phyloP scores from a whole-genome alignment of 1,140 invertebrate species.

The Tetragnatha versicolor region DNA sequence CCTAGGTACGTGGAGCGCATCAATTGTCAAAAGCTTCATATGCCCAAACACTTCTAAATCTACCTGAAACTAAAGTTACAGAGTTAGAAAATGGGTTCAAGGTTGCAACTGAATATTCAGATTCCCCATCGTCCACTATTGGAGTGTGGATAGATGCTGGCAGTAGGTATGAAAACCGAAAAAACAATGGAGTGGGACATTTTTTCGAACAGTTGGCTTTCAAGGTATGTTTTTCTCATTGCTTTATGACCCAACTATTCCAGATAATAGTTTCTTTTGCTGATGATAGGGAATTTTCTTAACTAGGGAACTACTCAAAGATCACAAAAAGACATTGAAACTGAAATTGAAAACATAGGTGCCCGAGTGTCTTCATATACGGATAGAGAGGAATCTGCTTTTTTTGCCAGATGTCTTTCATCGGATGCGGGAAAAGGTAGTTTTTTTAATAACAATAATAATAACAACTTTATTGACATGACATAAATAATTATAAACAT shows the following conservation, averaged over 20 bases:
- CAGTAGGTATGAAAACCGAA: slow-evolving; percentile 91
- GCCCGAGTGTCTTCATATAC: slow-evolving; percentile 99
- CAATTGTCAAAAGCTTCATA: slow-evolving; percentile 18
- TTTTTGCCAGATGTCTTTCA: slow-evolving; percentile 98
- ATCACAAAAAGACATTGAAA: slow-evolving; percentile 91
- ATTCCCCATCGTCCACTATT: slow-evolving; percentile 93
- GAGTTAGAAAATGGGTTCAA: slow-evolving; percentile 88
- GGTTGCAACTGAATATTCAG: slow-evolving; percentile 94
- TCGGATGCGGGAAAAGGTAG: slow-evolving; percentile 75
- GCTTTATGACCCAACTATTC: slow-evolving; percentile 60
- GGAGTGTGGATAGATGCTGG: slow-evolving; percentile 99
- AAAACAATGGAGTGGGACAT: slow-evolving; percentile 99
- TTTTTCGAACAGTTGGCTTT: slow-evolving; percentile 99
- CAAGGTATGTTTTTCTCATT: slow-evolving; percentile 71
- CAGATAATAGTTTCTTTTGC: background rate
- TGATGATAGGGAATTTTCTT: background rate
- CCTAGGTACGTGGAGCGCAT: slow-evolving; percentile 12
- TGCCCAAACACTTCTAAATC: slow-evolving; percentile 71
- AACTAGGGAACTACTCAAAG: slow-evolving; percentile 84
- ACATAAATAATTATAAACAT: too few relatives aligned
- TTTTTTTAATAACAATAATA: too few relatives aligned
- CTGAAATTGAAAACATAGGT: slow-evolving; percentile 99
- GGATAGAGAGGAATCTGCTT: slow-evolving; percentile 98
- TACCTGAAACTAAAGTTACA: slow-evolving; percentile 89
- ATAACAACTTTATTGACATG: too few relatives aligned